Base-by-base conservation (phyloP, 2,888 invertebrate species). In the Teleiodes luculella region DNA sequence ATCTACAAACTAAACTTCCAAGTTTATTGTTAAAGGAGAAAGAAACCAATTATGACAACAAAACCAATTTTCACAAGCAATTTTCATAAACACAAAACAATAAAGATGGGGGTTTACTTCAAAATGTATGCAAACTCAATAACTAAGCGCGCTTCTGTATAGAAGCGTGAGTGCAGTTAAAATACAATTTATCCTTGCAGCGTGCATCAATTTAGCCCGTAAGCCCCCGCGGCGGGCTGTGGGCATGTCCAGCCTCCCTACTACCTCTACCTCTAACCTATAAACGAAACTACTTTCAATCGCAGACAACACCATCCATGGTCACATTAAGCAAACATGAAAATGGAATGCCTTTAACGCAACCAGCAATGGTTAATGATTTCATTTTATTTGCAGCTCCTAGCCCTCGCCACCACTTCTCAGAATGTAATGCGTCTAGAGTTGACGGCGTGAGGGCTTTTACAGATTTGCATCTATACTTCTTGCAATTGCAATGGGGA, bases 141-240 rank as follows among this genome's bases (percentile, higher is more conserved):
- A 28, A 13, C 13, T 18, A 8, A n/a, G 5, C 28, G 43, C 43
- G 24, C 24, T 20, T 20, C 20, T 3, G 14, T 10, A 2, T 20
- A 36, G 48, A 24, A 35, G 36, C 49, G 49, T 16, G 50, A 55
- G 51, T 57, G 52, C 57, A 57, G 62, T 68, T 57, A 59, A 57
- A 67, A 64, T 57, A 59, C 67, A 63, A 69, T 69, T 24, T 65
- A 67, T 60, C 58, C 58, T 36, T 57, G 24, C 20, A 20, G 14
- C 60, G 57, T 57, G 49, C 56, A 46, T 53, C 60, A 59, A 54
- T 68, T 64, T 65, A 57, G 55, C 31, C 56, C 55, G 58, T 68
- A 65, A 70, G 66, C 70, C 65, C 59, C 56, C 57, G 57, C 57
- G 56, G 65, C 58, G 58, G 51, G 61, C 43, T 41, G 56, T 57